Conservation (phyloP, 2,113 vertebrate species). For the Chamaetylas fuelleborni region DNA sequence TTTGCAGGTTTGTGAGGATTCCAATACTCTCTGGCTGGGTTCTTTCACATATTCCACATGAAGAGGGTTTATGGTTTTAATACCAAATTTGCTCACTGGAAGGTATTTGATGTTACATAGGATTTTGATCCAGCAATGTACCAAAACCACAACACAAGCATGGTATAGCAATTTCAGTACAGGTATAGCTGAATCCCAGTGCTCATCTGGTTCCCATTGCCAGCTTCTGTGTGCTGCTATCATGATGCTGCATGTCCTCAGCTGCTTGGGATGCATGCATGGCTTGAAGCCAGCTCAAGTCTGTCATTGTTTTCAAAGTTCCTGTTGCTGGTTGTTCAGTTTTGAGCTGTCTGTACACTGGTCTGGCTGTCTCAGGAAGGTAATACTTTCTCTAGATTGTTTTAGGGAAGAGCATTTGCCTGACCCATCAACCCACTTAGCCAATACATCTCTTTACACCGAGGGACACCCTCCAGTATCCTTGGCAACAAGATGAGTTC, state of each 20-base stretch:
- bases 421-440: background rate
- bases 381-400: background rate
- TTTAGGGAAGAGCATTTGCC: background rate
- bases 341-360: background rate
- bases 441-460: background rate
- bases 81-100: background rate
- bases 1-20: background rate
- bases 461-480: background rate
- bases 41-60: background rate
- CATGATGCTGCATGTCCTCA: accelerated
- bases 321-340: background rate
- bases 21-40: accelerated
- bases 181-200: background rate
- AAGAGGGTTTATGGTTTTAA: background rate
- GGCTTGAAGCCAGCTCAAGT: background rate
- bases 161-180: background rate
- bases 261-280: background rate
- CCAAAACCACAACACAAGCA: background rate
- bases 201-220: background rate
- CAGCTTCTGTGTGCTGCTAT: background rate
- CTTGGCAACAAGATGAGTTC: background rate
- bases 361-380: background rate
- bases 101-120: background rate
- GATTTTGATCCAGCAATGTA: background rate
- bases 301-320: background rate